A percentile compares a stretch with the other conserved stretches of the same genome.
Conservation (phyloP, 2,113 vertebrate genomes). For the Heterotilapia buettikoferi region DNA sequence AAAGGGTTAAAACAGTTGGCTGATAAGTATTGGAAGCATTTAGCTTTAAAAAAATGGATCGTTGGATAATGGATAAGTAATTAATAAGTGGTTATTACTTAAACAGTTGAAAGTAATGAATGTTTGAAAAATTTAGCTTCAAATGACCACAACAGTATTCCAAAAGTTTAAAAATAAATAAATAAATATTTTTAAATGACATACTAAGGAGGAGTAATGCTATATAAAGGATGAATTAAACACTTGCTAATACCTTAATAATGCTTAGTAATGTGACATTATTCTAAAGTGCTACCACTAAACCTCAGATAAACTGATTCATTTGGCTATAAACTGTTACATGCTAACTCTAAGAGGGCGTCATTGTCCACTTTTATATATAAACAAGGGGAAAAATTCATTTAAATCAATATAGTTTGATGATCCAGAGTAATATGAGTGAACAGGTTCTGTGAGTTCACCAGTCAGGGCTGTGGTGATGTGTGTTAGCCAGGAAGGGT, state of each 20-base stretch:
- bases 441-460: background rate
- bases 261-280: background rate
- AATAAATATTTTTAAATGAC: background rate
- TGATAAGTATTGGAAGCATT: background rate
- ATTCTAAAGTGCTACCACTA: background rate
- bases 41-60: background rate
- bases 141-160: background rate
- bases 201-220: background rate
- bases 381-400: background rate
- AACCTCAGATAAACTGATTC: background rate
- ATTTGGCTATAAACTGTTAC: background rate
- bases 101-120: background rate
- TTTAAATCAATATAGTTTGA: background rate
- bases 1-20: accelerated
- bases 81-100: background rate
- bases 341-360: accelerated
- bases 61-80: background rate
- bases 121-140: background rate
- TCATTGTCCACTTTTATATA: background rate
- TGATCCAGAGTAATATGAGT: background rate
- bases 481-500: background rate
- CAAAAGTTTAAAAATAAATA: background rate
- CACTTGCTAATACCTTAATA: background rate
- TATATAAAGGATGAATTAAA: background rate
- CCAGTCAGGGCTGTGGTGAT: background rate